Evolutionary conservation across 2,113 vertebrate species (phyloP).

Genomic region (Alligator sinensis): DNA sequence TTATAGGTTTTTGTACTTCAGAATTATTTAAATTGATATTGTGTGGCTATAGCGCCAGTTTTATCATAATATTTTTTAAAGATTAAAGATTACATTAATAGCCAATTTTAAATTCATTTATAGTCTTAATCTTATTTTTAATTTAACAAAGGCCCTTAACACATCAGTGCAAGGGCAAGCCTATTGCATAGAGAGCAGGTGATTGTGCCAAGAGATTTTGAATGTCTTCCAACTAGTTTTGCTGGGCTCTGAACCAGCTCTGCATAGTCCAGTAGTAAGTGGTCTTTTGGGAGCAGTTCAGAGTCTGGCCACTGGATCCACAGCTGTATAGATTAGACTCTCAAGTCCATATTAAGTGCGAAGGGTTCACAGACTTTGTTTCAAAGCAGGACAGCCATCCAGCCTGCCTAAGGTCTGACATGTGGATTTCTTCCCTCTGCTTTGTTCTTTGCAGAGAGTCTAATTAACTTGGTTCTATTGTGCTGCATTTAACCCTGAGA

Average conservation of each 20-base stretch:
- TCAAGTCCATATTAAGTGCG: fast-evolving
- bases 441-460: neutral
- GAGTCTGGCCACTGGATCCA: neutral
- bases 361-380: neutral
- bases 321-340: neutral
- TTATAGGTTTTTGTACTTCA: conserved; percentile 12
- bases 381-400: neutral
- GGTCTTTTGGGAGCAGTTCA: neutral
- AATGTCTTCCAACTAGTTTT: neutral
- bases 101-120: neutral
- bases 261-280: neutral
- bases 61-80: conserved; percentile 12
- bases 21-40: conserved; percentile 6
- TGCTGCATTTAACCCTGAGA: neutral
- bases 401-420: neutral
- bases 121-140: conserved; percentile 44
- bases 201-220: conserved; percentile 35
- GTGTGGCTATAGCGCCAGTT: neutral
- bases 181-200: conserved; percentile 37
- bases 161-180: neutral
- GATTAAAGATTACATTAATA: conserved; percentile 25
- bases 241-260: conserved; percentile 35
- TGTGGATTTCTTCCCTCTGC: neutral
- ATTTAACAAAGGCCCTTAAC: conserved; percentile 4
- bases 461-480: neutral